Evolutionary conservation across 2,888 invertebrate species (phyloP), one percentile per base, ranked within the genome.

Genomic region (Lasius platythorax): DNA sequence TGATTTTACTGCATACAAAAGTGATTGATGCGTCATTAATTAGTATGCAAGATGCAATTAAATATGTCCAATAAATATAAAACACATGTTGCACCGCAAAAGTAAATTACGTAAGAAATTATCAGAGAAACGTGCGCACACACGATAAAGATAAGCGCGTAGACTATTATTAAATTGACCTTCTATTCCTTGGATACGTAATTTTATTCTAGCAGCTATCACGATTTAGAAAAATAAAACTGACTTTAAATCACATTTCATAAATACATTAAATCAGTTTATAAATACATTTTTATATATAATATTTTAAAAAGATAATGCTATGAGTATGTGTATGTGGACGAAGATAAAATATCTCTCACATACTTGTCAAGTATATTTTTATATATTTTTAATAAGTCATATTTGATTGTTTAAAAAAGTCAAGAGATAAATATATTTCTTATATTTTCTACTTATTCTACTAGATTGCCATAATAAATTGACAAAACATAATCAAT

Each of bases 121-220:
- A 87, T 85, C 70, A 68, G 78, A 53, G 82, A 85, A 89, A 89
- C 23, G 18, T 76, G 28, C n/a, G 11, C 61, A 43, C 53, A 56
- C 74, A 23, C 3, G 23, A 76, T 23, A 58, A 56, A 67, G 3
- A 8, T 30, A 50, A 30, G n/a, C 15, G 23, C 12, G 40, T 53
- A 53, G 50, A 30, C 18, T 53, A 30, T 79, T 63, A 46, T n/a
- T 70, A 23, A 30, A 58, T 50, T 63, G 50, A 61, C 46, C 61
- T 56, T 72, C 61, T 37, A 75, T 68, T 81, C 37, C 18, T 15
- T 30, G 12, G 50, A 83, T 63, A 18, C 6, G 33, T 75, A 82
- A 86, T 68, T 86, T 66, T 68, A 43, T 64, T 37, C n/a, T 75
- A 23, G 1, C 15, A 33, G 9, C n/a, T 66, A 8, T 1, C 18